Evolutionary conservation across 2,888 invertebrate genomes (phyloP), one percentile per base, ranked within the genome.

Genomic region (Lepas anatifera): DNA sequence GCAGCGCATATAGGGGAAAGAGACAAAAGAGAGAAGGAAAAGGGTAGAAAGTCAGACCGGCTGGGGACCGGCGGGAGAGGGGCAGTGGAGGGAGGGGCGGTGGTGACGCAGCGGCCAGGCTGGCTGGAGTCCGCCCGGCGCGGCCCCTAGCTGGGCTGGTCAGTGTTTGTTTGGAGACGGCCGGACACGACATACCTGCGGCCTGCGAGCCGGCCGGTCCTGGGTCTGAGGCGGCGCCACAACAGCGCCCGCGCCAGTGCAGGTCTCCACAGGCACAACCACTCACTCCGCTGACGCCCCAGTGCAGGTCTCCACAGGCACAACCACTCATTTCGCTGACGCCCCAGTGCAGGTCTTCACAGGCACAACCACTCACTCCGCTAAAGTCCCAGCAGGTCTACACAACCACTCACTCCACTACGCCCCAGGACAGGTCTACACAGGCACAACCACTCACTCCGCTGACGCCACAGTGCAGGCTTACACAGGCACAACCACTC

Each of bases 161-260:
- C 58, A 32, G 58, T 58, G 58, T 58, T 58, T 58, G 58, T 58
- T 58, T 58, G 58, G 58, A 58, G 58, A 58, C 13, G 32, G n/a
- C n/a, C n/a, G 58, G 25, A 18, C 58, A 32, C 48, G 32, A 18
- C 58, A 58, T 58, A 58, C 58, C 58, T 58, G 58, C 58, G 32
- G 58, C 10, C n/a, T n/a, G 52, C 48, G 6, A 16, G 29, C 52
- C 3, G 58, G 58, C 27, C 22, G 11, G 18, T 22, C 4, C 3
- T 32, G 32, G 18, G 3, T 0, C 16, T 10, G 29, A 10, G 29
- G 29, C 52, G 3, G 29, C 27, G 29, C 16, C 18, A 16, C 46
- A 16, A 22, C 18, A 16, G 18, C 4, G 46, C 3, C 13, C 46
- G 10, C 18, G 10, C 3, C 46, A 18, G 46, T 13, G 22, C 46